Evolutionary conservation across 2,888 invertebrate genomes (phyloP).

Genomic region (Bombylius discolor): DNA sequence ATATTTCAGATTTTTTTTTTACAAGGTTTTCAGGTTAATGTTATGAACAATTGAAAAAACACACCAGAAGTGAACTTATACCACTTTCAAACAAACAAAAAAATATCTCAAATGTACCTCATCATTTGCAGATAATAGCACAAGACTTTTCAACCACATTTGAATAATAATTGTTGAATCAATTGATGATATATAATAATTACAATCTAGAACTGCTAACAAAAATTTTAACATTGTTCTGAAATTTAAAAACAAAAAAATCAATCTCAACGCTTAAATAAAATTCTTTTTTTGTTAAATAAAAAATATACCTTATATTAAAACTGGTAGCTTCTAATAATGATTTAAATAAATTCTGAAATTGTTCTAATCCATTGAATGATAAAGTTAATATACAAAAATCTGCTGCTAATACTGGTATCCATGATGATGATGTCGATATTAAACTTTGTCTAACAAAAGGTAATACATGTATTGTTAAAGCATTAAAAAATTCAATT

Average conservation of each 20-base stretch:
- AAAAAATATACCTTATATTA: constrained; percentile 22
- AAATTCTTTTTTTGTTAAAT: neutral
- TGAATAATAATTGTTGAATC: constrained; percentile 24
- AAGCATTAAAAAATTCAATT: constrained; percentile 15
- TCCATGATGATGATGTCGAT: constrained; percentile 24
- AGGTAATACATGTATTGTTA: constrained; percentile 29
- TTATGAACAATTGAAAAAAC: too few relatives aligned
- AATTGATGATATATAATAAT: constrained; percentile 15
- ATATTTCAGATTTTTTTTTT: too few relatives aligned
- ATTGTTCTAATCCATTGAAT: constrained; percentile 17
- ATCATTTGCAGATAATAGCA: constrained; percentile 27
- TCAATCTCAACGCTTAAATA: neutral
- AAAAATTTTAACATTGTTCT: constrained; percentile 24
- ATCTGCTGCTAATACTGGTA: constrained; percentile 29
- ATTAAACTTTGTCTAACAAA: constrained; percentile 27
- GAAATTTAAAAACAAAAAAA: neutral
- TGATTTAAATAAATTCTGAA: constrained; percentile 23
- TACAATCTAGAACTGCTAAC: constrained; percentile 20
- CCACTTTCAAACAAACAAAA: too few relatives aligned
- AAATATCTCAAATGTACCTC: constrained; percentile 15
- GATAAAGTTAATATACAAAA: constrained; percentile 21
- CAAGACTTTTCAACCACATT: constrained; percentile 31
- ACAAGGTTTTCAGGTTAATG: too few relatives aligned
- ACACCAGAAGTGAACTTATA: too few relatives aligned
- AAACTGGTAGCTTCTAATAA: constrained; percentile 23